Base-by-base conservation (phyloP, 1,140 invertebrate genomes). In the Chironomus tepperi region DNA sequence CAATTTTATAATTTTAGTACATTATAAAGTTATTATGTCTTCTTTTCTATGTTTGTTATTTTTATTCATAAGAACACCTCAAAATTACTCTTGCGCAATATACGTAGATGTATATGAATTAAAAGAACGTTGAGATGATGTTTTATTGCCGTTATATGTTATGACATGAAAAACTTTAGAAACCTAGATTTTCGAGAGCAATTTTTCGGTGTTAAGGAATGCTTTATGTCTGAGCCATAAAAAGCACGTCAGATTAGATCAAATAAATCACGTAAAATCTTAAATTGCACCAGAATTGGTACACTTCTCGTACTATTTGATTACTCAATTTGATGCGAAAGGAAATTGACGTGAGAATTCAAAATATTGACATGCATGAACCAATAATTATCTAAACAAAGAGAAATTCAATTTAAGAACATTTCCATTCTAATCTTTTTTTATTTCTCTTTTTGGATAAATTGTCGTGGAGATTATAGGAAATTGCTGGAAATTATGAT, bases 241-340 rank as follows among this genome's bases (percentile, higher is more conserved):
- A n/a, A 57, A 57, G 12, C 47, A 57, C 12, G 9, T 15, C 65
- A 18, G 65, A 70, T 70, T 70, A 19, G 65, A 70, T 18, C 65
- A 70, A 70, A 70, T 70, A 70, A 70, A 70, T 70, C 65, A 70
- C 65, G 65, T 70, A 70, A 70, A 10, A 70, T 21, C 19, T 0
- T 18, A 19, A 70, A 70, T 70, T 70, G 65, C 65, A 57, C 12
- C n/a, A 34, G 47, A 57, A 57, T 12, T 57, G 47, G n/a, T n/a
- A 12, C 12, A 57, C n/a, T 57, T 57, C 47, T 57, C 15, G 12
- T n/a, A 57, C 24, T 34, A 34, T 34, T 34, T 57, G 10, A 57
- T 57, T 57, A 57, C n/a, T 12, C 47, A 57, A 57, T 57, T 57
- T 57, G 10, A 57, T 12, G n/a, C 12, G 7, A 57, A n/a, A 57